phyloP scores from a whole-genome alignment of 2,888 invertebrate genomes.

The Sinotaia quadrata region DNA sequence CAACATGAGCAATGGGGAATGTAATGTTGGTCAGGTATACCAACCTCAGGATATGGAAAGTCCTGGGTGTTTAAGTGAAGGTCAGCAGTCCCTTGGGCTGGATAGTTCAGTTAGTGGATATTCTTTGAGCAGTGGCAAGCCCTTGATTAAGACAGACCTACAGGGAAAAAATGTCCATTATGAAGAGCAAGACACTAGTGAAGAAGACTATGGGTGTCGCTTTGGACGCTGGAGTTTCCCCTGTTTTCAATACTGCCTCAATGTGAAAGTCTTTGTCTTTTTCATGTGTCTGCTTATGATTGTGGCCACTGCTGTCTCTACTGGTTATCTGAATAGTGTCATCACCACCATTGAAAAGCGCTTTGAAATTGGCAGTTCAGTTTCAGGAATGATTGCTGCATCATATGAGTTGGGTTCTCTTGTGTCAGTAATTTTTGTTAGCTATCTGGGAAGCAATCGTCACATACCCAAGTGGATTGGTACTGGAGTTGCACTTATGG shows the following conservation, averaged over 20 bases:
- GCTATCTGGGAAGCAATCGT: slow-evolving; percentile 91
- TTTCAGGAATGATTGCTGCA: slow-evolving; percentile 92
- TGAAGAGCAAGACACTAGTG: slow-evolving; percentile 34
- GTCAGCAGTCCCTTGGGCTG: slow-evolving; percentile 49
- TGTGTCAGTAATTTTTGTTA: slow-evolving; percentile 95
- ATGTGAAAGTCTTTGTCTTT: slow-evolving; percentile 80
- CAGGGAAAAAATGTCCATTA: slow-evolving; percentile 52
- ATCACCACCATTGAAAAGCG: slow-evolving; percentile 97
- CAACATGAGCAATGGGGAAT: neutral
- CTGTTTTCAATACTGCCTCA: slow-evolving; percentile 89
- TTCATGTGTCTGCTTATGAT: slow-evolving; percentile 68
- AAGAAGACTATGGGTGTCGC: slow-evolving; percentile 78
- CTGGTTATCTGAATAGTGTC: slow-evolving; percentile 76
- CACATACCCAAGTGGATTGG: slow-evolving; percentile 97
- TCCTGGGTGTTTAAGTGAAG: slow-evolving; percentile 52
- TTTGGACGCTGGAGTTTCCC: slow-evolving; percentile 88
- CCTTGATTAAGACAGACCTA: slow-evolving; percentile 45
- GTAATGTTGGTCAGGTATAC: neutral
- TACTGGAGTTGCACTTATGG: slow-evolving; percentile 91
- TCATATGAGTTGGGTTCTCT: slow-evolving; percentile 94
- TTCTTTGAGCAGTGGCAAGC: slow-evolving; percentile 54
- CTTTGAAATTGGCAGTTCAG: slow-evolving; percentile 90
- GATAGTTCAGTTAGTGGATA: slow-evolving; percentile 58
- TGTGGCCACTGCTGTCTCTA: slow-evolving; percentile 67
- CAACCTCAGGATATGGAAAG: slow-evolving; percentile 40